Conservation (phyloP, 23 tunicate genomes). For the Clavelina lepadiformis region DNA sequence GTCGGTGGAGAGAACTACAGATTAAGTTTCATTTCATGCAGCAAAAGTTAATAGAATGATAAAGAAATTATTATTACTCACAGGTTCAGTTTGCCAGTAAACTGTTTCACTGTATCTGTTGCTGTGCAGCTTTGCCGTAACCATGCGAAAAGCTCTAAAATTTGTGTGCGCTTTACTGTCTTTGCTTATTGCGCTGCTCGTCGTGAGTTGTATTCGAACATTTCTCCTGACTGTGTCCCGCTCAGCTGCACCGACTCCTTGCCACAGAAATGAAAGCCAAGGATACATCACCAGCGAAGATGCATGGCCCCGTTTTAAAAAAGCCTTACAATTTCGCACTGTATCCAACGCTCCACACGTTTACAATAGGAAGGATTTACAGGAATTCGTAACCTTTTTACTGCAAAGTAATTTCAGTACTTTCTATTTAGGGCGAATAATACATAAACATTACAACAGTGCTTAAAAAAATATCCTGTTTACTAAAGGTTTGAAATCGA, state of each 20-base stretch:
- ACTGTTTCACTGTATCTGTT: too few species aligned
- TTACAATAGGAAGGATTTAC: constrained; percentile 13
- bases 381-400: constrained; percentile 3
- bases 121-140: too few species aligned
- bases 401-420: constrained; percentile 18
- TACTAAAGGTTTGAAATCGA: too few species aligned
- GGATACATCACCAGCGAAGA: constrained; percentile 26
- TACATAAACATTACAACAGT: too few species aligned
- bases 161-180: neutral
- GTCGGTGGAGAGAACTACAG: too few species aligned
- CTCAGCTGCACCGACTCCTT: constrained; percentile 6
- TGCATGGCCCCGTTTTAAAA: constrained; percentile 20
- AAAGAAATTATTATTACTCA: too few species aligned
- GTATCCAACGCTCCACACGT: constrained; percentile 13
- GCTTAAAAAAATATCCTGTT: too few species aligned
- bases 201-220: constrained; percentile 22
- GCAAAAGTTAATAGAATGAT: too few species aligned
- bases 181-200: constrained; percentile 3
- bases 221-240: neutral
- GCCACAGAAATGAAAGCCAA: constrained; percentile 9
- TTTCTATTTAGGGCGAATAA: too few species aligned
- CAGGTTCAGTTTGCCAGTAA: too few species aligned
- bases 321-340: constrained; percentile 12
- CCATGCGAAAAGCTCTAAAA: neutral
- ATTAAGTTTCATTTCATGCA: too few species aligned